Conservation (phyloP, 2,797 vertebrate genomes). For the Paedocypris micromegethes region DNA sequence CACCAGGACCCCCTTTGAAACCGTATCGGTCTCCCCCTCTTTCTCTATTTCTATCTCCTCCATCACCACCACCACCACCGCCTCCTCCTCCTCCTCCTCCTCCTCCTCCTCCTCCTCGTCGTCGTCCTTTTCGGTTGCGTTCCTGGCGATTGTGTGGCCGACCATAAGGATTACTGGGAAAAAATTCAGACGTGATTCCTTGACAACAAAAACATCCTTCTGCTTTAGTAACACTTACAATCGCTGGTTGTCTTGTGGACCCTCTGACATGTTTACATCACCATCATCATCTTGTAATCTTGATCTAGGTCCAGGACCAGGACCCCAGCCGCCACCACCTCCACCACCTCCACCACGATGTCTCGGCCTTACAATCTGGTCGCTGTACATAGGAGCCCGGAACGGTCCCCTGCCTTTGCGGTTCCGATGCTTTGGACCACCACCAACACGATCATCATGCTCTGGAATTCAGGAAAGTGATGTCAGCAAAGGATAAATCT, state of each 20-base stretch:
- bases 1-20: neutral
- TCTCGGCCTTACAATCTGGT: constrained; percentile 55
- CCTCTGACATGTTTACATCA: constrained; percentile 72
- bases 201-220: neutral
- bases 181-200: neutral
- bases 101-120: constrained; percentile 49
- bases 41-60: constrained; percentile 50
- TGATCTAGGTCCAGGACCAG: constrained; percentile 48
- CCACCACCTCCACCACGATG: constrained; percentile 56
- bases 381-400: constrained; percentile 68
- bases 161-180: constrained; percentile 65
- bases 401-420: constrained; percentile 75
- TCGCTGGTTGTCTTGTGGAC: constrained; percentile 58
- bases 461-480: constrained; percentile 53
- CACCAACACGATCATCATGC: constrained; percentile 71
- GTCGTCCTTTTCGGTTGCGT: constrained; percentile 51
- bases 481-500: no score
- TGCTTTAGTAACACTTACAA: constrained; percentile 39
- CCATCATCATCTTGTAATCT: constrained; percentile 68
- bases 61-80: constrained; percentile 44
- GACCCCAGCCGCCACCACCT: constrained; percentile 43
- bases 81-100: constrained; percentile 46
- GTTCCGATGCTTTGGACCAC: constrained; percentile 59
- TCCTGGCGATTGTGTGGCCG: constrained; percentile 61
- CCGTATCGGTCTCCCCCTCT: constrained; percentile 4